Base-by-base conservation (phyloP, 2,888 invertebrate genomes). In the Mesorhabditis spiculigera region DNA sequence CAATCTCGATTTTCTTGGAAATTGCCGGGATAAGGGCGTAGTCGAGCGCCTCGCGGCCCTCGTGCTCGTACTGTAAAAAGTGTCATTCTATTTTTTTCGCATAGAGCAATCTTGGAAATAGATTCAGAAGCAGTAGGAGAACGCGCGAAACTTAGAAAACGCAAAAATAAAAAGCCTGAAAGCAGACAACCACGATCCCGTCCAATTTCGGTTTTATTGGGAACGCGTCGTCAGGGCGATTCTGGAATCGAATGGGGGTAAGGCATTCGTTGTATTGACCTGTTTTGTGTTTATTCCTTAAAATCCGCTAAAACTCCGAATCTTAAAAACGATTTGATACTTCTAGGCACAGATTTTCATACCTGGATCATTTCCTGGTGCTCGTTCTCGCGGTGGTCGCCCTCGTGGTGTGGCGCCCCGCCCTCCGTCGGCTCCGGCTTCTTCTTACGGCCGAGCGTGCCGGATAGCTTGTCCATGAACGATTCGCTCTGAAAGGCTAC, bases 1-100 rank as follows among this genome's bases (percentile, higher is more conserved):
- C 96, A 66, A 85, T 69, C 63, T 73, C 66, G 42, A 76, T 69
- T 58, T 82, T 72, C 67, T 81, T 83, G 2, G 85, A 81, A 68
- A 82, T 72, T 5, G 73, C 74, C 42, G 84, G 81, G 43, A 84
- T 75, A n/a, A 81, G 70, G 45, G 81, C 73, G 1, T 78, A 78
- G 69, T 86, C 86, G 8, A 86, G 77, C 45, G 86, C 86, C 42
- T 86, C 82, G 8, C 78, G 71, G 16, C 86, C 86, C 70, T 86
- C 83, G 42, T 75, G 70, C 65, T 86, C 86, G 8, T 86, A 74
- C 75, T 77, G 73, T 63, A 74, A 68, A 43, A 8, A n/a, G 58
- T 58, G 1, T 58, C 58, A 13, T 13, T 10, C 58, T 10, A 58
- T n/a, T 58, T 58, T 58, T 58, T n/a, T 13, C n/a, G 58, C 10